Base-by-base conservation (phyloP, 2,888 invertebrate genomes). In the Dolichomitus sp. region DNA sequence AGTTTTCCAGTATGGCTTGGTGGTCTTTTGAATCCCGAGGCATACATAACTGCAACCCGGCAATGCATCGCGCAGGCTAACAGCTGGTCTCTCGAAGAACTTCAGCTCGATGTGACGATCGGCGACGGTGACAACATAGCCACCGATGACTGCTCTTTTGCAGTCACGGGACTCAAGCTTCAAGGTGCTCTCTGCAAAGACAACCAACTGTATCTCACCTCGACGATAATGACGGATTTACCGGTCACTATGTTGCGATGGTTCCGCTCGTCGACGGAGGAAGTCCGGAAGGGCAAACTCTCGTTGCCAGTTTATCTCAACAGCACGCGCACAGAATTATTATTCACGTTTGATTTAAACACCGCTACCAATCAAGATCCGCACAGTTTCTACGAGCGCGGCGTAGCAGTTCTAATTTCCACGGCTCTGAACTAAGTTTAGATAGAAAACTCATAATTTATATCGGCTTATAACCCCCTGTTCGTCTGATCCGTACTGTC, bases 41-140 rank as follows among this genome's bases (percentile, higher is more conserved):
- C 99, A 0, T 99, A 99, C 94, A 98, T 99, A 87, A 99, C 99
- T 0, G 99, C 99, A 5, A 99, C 99, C 1, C 96, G 99, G 23
- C 99, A 99, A 93, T 99, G 98, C 94, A 99, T 99, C 61, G 99
- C 99, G 0, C 98, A 98, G 93, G 98, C 98, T 0, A 99, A 99
- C 94, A 98, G 97, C 88, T 98, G 98, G 98, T 99, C 99, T 0
- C 95, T 99, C 59, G 99, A 99, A 94, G 99, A 99, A 94, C 95
- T 99, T 14, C 96, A 97, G 87, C 94, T 99, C 84, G 97, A 98
- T 94, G 98, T 98, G 77, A 95, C 95, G 48, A 95, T 97, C 77
- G 95, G 95, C 0, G 95, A 96, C 45, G 91, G 89, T 17, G 95
- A 95, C 80, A 94, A 94, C 6, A 92, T 94, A 14, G 95, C 95